A percentile compares a stretch with the other conserved stretches of the same genome.
Conservation (phyloP, 2,888 invertebrate species). For the Pseudococcus longispinus region DNA sequence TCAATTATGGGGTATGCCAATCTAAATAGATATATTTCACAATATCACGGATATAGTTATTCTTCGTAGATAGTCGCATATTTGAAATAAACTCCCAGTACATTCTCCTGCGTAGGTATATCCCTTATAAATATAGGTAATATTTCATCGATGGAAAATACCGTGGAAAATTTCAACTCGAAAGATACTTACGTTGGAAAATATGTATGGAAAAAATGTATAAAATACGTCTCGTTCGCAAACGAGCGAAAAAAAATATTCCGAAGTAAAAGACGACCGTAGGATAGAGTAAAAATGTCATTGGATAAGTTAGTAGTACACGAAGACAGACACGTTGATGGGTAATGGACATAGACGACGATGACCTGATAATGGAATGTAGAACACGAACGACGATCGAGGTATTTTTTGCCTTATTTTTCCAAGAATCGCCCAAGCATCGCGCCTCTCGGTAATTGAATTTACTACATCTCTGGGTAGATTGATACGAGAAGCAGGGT, state of each 20-base stretch:
- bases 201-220: not conserved
- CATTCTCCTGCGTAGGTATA: not conserved
- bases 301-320: not conserved
- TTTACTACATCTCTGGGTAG: not conserved
- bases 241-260: not conserved
- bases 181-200: not conserved
- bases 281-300: not conserved
- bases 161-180: not conserved
- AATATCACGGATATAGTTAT: not conserved
- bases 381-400: slow-evolving; percentile 1
- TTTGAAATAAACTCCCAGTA: not conserved
- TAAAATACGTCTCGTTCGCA: not conserved
- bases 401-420: not conserved
- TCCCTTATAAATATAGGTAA: not conserved
- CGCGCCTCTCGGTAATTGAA: not conserved
- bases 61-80: not conserved
- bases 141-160: not conserved
- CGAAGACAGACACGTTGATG: not conserved
- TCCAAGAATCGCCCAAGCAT: not conserved
- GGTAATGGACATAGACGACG: not conserved
- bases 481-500: too few species aligned
- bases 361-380: slow-evolving; percentile 6
- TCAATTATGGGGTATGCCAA: not conserved
- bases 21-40: not conserved
- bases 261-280: not conserved